Conservation (phyloP, 2,797 vertebrate genomes). For the Xyrichtys novacula region DNA sequence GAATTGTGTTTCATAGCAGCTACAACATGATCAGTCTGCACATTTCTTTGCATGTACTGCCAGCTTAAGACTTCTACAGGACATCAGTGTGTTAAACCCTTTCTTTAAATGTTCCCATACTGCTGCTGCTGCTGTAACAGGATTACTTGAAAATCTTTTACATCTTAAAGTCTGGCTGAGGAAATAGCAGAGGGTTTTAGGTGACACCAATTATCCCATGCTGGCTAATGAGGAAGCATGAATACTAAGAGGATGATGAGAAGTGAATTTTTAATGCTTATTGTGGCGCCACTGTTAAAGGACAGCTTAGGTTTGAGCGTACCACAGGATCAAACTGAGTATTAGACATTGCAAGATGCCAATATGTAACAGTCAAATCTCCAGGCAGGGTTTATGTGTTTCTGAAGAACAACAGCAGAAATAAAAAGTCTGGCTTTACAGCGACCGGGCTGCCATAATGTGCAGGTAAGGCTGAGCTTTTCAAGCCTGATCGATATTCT, state of each 20-base stretch:
- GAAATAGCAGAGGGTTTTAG: slow-evolving; percentile 4
- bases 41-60: neutral
- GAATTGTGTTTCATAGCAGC: slow-evolving; percentile 3
- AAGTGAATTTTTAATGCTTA: slow-evolving; percentile 24
- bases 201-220: slow-evolving; percentile 33
- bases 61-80: neutral
- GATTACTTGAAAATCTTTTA: slow-evolving; percentile 2
- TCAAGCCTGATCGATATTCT: slow-evolving; percentile 69
- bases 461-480: slow-evolving; percentile 47
- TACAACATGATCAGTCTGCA: neutral
- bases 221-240: slow-evolving; percentile 16
- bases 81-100: neutral
- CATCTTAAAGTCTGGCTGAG: slow-evolving; percentile 5
- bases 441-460: slow-evolving; percentile 24
- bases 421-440: slow-evolving; percentile 18
- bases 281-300: slow-evolving; percentile 6
- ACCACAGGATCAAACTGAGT: neutral
- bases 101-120: neutral
- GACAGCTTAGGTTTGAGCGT: neutral
- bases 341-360: neutral
- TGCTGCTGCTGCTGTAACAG: slow-evolving; percentile 1
- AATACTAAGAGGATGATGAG: slow-evolving; percentile 32
- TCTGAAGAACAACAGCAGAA: slow-evolving; percentile 43
- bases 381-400: slow-evolving; percentile 25
- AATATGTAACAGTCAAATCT: neutral